Evolutionary conservation across 2,113 vertebrate species (phyloP), one percentile per base, ranked within the genome.

Genomic region (Gallinago media): DNA sequence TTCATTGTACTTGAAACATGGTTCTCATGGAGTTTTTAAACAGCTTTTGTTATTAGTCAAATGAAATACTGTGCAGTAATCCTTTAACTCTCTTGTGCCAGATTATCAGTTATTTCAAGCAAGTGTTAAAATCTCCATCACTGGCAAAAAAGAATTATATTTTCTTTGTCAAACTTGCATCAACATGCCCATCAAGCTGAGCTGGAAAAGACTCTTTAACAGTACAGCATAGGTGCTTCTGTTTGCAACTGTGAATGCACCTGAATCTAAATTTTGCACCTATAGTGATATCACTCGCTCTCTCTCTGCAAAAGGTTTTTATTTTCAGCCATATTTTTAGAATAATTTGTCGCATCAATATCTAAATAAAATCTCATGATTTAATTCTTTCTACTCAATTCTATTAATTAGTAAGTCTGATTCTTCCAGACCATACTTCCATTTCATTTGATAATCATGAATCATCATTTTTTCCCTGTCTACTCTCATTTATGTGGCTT

Each of bases 61-160:
- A 97, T 96, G 81, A 97, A 98, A 98, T 96, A 77, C 13, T 84
- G 42, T 80, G 91, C 85, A 96, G 94, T 91, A 97, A 96, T 95
- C 94, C 79, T 95, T 97, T 97, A 97, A 97, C 92, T 97, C 89
- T 97, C 95, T 88, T 97, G 94, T 98, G 93, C 85, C 96, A 97
- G 96, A 97, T 98, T 98, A 98, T 98, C 97, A 97, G 97, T 97
- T 98, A 96, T 98, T 97, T 97, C 98, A 93, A 96, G 95, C 79
- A 98, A 98, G 95, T 96, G 97, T 96, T 97, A 97, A 97, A 97
- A 96, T 97, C 97, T 96, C 97, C 96, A 96, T 95, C 95, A 88
- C 96, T 92, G 80, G 89, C 91, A 98, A 97, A 97, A 98, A 96
- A 78, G 88, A 98, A 98, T 97, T 97, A 97, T 76, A 63, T 96